Conservation (phyloP, 2,797 vertebrate species). For the Acomys russatus region DNA sequence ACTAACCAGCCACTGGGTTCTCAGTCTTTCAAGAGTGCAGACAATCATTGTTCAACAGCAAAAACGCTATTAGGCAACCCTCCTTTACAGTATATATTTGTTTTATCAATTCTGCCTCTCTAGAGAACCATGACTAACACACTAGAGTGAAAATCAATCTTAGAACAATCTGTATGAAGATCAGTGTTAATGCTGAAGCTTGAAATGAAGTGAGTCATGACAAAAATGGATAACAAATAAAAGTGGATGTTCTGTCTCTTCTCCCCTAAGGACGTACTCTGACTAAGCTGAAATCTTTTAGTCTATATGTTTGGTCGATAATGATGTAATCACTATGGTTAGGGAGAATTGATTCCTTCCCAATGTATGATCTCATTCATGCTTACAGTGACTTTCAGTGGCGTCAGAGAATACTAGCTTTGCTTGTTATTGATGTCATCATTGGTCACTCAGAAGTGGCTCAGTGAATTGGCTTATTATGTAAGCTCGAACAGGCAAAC, state of each 20-base stretch:
- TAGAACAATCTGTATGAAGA: neutral
- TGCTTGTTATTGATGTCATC: neutral
- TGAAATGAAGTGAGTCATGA: neutral
- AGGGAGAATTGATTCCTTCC: slow-evolving; percentile 1
- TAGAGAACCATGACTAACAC: neutral
- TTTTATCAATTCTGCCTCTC: neutral
- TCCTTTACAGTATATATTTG: neutral
- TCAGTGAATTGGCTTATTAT: neutral
- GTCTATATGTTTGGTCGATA: neutral
- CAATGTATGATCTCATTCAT: neutral
- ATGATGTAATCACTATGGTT: neutral
- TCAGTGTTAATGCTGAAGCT: neutral
- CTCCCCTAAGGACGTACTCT: neutral
- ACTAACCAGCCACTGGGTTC: neutral
- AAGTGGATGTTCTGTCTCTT: neutral
- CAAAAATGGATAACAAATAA: neutral
- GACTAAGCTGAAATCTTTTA: neutral
- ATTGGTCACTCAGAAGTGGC: neutral
- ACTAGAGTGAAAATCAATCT: neutral
- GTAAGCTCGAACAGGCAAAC: neutral
- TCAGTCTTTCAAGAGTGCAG: neutral
- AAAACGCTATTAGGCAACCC: neutral
- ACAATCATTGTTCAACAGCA: neutral
- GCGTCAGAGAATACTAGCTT: neutral
- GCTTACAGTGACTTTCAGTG: slow-evolving; percentile 21